Conservation (phyloP, 1,140 invertebrate species). For the Anagrus nilaparvatae region DNA sequence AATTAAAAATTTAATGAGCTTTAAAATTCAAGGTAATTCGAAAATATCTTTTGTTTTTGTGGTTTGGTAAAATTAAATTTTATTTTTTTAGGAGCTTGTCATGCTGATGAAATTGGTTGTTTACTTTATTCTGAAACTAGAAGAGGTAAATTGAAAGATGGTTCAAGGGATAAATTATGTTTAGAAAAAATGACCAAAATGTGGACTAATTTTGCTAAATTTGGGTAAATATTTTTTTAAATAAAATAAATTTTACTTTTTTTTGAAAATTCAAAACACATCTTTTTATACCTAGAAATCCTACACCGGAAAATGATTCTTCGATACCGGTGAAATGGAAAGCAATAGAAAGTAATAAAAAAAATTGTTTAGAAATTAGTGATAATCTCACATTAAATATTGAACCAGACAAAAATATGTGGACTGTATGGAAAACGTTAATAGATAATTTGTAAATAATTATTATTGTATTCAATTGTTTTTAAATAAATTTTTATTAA, state of each 20-base stretch:
- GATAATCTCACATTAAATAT: slow-evolving; percentile 20
- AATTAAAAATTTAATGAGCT: slow-evolving; percentile 5
- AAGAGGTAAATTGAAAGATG: slow-evolving; percentile 8
- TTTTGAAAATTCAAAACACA: background rate
- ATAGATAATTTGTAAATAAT: background rate
- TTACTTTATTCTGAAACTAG: slow-evolving; percentile 18
- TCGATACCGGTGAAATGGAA: slow-evolving; percentile 30
- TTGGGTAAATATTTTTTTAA: slow-evolving; percentile 23
- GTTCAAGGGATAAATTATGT: slow-evolving; percentile 20
- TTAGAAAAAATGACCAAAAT: slow-evolving; percentile 28
- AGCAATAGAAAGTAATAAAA: slow-evolving; percentile 23
- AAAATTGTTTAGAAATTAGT: slow-evolving; percentile 33
- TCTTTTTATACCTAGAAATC: slow-evolving; percentile 29
- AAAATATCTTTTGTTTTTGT: slow-evolving; percentile 1
- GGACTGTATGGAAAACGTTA: slow-evolving; percentile 16
- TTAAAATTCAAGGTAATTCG: slow-evolving; percentile 16
- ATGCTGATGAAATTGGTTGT: slow-evolving; percentile 23
- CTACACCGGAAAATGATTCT: slow-evolving; percentile 30
- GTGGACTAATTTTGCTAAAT: slow-evolving; percentile 41
- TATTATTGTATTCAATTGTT: no score
- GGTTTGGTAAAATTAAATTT: background rate
- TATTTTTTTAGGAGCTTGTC: slow-evolving; percentile 21
- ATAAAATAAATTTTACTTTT: background rate
- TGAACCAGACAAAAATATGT: slow-evolving; percentile 15
- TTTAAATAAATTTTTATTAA: no score